These are phyloP conservation scores for Heliconius ethilla DNA, from an alignment of 2,888 invertebrate genomes.

Conservation along the genomic window DNA sequence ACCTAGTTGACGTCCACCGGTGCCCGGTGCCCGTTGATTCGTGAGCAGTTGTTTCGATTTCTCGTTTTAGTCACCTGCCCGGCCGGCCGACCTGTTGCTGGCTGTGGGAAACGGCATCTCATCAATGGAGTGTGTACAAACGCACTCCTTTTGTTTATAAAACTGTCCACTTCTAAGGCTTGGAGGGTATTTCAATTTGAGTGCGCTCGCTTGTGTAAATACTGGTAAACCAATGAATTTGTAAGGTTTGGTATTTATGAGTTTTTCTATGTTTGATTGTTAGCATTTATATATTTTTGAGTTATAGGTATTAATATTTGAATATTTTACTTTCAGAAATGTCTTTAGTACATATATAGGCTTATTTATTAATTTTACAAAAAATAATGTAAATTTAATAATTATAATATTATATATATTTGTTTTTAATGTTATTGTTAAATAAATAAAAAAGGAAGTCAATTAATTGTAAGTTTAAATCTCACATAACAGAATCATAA, in stretches of 20 bases:
- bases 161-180: constrained; percentile 77
- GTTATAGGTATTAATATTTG: too few relatives aligned
- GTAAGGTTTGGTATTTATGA: constrained; percentile 48
- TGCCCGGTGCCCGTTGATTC: constrained; percentile 43
- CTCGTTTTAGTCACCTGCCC: constrained; percentile 68
- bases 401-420: too few relatives aligned
- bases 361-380: too few relatives aligned
- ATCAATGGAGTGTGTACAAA: constrained; percentile 72
- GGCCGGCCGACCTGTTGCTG: constrained; percentile 58
- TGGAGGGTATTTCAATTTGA: constrained; percentile 63
- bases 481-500: constrained; percentile 77
- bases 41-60: constrained; percentile 60
- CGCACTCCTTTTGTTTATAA: constrained; percentile 76
- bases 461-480: constrained; percentile 66
- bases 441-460: constrained; percentile 56
- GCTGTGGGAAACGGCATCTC: constrained; percentile 74
- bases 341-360: too few relatives aligned
- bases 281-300: constrained; percentile 49
- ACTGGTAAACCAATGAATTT: constrained; percentile 50
- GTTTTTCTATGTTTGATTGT: constrained; percentile 48
- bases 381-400: background rate
- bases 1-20: constrained; percentile 21
- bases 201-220: constrained; percentile 66
- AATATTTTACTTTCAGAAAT: too few relatives aligned
- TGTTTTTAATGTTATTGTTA: background rate